A percentile compares a stretch with the other conserved stretches of the same genome.
phyloP scores from a whole-genome alignment of 1,140 invertebrate genomes.

The Drosophila simulans region DNA sequence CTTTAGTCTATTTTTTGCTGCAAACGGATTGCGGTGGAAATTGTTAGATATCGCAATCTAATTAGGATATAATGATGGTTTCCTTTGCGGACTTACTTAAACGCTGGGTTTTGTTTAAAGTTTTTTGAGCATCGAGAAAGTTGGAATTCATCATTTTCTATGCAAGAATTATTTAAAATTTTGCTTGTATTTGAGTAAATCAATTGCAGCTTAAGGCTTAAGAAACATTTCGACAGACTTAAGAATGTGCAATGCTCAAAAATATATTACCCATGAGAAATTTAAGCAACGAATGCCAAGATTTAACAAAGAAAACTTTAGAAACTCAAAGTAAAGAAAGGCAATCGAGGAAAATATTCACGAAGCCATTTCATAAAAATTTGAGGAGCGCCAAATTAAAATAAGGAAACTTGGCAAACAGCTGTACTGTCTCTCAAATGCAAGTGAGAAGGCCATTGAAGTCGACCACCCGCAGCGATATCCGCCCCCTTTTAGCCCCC shows the following conservation, averaged over 20 bases:
- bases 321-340: slow-evolving; percentile 4
- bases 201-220: too few species aligned
- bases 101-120: neutral
- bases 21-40: slow-evolving; percentile 67
- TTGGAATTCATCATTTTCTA: neutral
- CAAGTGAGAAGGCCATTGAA: slow-evolving; percentile 27
- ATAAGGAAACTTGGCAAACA: slow-evolving; percentile 65
- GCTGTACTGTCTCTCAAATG: slow-evolving; percentile 39
- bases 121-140: neutral
- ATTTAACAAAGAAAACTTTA: slow-evolving; percentile 6
- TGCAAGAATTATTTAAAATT: too few species aligned
- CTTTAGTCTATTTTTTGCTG: slow-evolving; percentile 29
- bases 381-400: slow-evolving; percentile 57
- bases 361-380: slow-evolving; percentile 47
- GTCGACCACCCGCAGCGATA: slow-evolving; percentile 36
- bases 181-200: too few species aligned
- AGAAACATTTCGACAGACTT: too few species aligned
- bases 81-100: slow-evolving; percentile 17
- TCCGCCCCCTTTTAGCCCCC: slow-evolving; percentile 1
- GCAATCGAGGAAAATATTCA: slow-evolving; percentile 28
- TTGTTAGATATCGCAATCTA: slow-evolving; percentile 75
- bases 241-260: too few species aligned
- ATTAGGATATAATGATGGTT: slow-evolving; percentile 76
- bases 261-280: neutral
- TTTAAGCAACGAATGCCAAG: slow-evolving; percentile 1